A percentile compares a stretch with the other conserved stretches of the same genome.
phyloP scores from a whole-genome alignment of 2,113 vertebrate species.

The Collichthys lucidus region DNA sequence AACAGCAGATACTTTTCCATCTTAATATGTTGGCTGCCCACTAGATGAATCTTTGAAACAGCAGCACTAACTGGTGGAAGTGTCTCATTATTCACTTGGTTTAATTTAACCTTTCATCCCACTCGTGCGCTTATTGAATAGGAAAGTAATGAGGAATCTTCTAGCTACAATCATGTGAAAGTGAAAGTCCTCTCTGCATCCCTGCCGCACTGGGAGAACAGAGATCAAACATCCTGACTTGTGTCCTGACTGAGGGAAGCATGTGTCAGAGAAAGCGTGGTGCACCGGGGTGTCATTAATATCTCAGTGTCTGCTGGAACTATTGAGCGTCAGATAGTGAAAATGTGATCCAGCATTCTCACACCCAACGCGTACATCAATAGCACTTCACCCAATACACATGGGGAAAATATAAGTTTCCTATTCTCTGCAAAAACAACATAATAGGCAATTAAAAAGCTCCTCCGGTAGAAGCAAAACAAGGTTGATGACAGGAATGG shows the following conservation, averaged over 20 bases:
- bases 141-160: not conserved
- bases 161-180: not conserved
- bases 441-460: constrained; percentile 79
- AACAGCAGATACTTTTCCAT: constrained; percentile 18
- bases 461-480: constrained; percentile 67
- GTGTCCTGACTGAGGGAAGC: not conserved
- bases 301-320: constrained; percentile 35
- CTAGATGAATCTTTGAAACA: constrained; percentile 17
- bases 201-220: not conserved
- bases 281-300: constrained; percentile 53
- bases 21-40: constrained; percentile 17
- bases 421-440: constrained; percentile 45
- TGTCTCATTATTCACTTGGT: not conserved
- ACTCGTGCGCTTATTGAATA: not conserved
- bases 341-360: constrained; percentile 63
- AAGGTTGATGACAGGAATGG: constrained; percentile 64
- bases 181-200: not conserved
- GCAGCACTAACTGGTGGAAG: not conserved
- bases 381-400: constrained; percentile 59
- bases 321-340: constrained; percentile 59
- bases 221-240: not conserved
- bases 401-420: constrained; percentile 60
- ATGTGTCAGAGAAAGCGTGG: constrained; percentile 4
- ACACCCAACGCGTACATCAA: constrained; percentile 28
- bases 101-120: constrained; percentile 1